Base-by-base conservation (phyloP, 2,888 invertebrate genomes). In the Coelopa pilipes region DNA sequence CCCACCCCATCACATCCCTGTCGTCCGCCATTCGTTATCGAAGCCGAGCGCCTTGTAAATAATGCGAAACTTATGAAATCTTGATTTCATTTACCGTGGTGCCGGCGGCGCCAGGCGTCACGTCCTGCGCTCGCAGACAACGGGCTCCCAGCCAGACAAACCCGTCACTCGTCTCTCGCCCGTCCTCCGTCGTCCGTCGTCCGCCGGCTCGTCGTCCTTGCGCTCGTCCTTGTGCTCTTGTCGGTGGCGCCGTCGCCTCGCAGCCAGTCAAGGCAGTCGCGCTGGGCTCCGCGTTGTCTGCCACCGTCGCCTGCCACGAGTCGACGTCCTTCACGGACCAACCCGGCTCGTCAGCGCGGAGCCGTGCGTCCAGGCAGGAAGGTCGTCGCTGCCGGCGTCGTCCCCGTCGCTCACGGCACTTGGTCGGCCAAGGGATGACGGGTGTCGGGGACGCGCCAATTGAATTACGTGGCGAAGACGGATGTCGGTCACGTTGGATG, bases 71-170 rank as follows among this genome's bases (percentile, higher is more conserved):
- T 45, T 21, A 24, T 34, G 34, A 62, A 62, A 34, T 62, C 34
- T 34, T 62, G 62, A 62, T 62, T 62, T 62, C 34, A 45, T 34
- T 62, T 24, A 62, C 34, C 34, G 19, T 57, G 15, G 15, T 19
- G 17, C 57, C 17, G 50, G 71, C 17, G 71, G 71, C 71, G 65
- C 65, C 71, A 72, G 65, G 62, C 65, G 71, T 72, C 71, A 72
- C 71, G 71, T 72, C 24, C 71, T 63, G 45, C 50, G 19, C 21
- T 63, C 49, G 53, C n/a, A 72, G 65, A 63, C 63, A 65, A 57
- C 12, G 21, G 21, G 21, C 17, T 17, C 17, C 57, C 21, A 57
- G 57, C 19, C 57, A 19, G 17, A 21, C 21, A 55, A 55, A 55
- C 1, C 55, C 55, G 19, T n/a, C n/a, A 15, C 60, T 24, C 13